A percentile compares a stretch with the other conserved stretches of the same genome.
phyloP scores from a whole-genome alignment of 1,140 invertebrate species.

The Muscidifurax raptorellus region DNA sequence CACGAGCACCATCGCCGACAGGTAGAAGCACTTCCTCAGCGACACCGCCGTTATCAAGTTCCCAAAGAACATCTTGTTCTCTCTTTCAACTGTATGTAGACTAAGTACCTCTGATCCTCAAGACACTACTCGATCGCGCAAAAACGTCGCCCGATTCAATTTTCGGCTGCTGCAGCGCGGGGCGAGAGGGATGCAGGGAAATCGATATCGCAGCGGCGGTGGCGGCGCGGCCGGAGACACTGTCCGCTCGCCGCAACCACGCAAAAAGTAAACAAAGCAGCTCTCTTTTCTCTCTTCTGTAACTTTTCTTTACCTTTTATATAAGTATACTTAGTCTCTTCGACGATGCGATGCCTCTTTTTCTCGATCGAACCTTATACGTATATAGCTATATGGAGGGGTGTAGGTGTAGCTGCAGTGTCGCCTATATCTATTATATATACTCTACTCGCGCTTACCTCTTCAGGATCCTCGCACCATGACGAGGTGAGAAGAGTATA shows the following conservation, averaged over 20 bases:
- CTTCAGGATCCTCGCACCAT: neutral
- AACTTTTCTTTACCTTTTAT: no score
- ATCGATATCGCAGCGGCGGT: neutral
- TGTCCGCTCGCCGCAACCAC: neutral
- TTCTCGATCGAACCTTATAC: neutral
- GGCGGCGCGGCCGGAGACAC: neutral
- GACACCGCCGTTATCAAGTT: slow-evolving; percentile 63
- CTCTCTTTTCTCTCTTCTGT: no score
- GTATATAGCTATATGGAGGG: no score
- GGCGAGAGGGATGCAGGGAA: neutral
- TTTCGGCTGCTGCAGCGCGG: neutral
- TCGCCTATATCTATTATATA: neutral
- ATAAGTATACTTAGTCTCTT: no score
- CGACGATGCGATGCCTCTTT: neutral
- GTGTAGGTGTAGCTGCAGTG: no score
- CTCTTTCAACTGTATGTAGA: neutral
- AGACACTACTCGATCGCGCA: neutral
- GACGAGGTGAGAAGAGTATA: neutral
- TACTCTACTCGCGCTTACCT: neutral
- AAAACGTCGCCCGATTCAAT: neutral
- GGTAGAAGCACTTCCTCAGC: slow-evolving; percentile 66
- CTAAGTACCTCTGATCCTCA: neutral
- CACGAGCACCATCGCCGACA: slow-evolving; percentile 64
- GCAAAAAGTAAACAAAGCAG: neutral
- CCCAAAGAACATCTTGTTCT: slow-evolving; percentile 50